Evolutionary conservation across 2,888 invertebrate species (phyloP).

Genomic region (Cyrtodaria siliqua): DNA sequence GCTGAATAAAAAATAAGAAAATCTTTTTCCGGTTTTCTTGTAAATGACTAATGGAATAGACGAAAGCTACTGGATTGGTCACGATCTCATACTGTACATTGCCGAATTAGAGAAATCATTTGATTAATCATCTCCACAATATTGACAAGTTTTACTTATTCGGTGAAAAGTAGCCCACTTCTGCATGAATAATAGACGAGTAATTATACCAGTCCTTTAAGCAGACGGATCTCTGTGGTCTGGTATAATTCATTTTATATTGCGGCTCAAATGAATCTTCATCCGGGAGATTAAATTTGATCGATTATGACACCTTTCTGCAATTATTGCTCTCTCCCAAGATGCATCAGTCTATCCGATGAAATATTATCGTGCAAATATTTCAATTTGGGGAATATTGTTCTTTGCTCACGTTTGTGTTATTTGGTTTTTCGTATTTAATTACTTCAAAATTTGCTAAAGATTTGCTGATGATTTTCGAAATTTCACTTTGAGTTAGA

Average conservation of each 20-base stretch:
- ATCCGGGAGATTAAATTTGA: constrained; percentile 15
- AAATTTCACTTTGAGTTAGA: no score
- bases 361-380: constrained; percentile 28
- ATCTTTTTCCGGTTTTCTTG: no score
- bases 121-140: constrained; percentile 55
- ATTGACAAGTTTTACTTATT: constrained; percentile 59
- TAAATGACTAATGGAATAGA: neutral
- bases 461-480: no score
- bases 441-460: no score
- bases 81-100: constrained; percentile 47
- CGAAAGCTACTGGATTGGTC: constrained; percentile 8
- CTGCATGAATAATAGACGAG: constrained; percentile 54
- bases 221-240: constrained; percentile 18
- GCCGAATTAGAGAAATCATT: constrained; percentile 60
- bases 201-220: constrained; percentile 49
- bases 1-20: no score
- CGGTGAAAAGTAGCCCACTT: constrained; percentile 28
- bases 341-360: constrained; percentile 22
- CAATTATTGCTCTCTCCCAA: constrained; percentile 7
- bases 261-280: constrained; percentile 39
- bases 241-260: constrained; percentile 48
- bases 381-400: neutral
- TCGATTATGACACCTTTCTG: constrained; percentile 17
- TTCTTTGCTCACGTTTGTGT: no score
- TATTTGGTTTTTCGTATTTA: no score